These are phyloP conservation scores for Antheraea yamamai DNA, from an alignment of 2,888 invertebrate species.

Conservation along the genomic window DNA sequence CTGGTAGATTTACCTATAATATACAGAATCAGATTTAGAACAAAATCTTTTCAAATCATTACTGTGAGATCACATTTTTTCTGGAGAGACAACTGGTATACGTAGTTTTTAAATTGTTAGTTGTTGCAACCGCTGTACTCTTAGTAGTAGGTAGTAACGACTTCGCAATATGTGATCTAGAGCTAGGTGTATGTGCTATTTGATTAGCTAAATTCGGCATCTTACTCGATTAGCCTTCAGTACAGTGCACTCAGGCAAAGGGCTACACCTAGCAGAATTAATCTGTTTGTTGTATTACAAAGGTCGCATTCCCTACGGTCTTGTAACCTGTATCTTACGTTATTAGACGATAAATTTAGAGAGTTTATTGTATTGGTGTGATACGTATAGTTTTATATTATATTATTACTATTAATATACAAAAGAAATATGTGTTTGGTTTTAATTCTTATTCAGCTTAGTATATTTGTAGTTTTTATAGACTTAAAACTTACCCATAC, in stretches of 20 bases:
- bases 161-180: no score
- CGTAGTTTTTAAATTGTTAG: neutral
- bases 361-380: neutral
- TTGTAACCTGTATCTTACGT: neutral
- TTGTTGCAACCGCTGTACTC: neutral
- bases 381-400: neutral
- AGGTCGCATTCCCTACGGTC: neutral
- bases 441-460: neutral
- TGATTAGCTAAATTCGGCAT: neutral
- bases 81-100: neutral
- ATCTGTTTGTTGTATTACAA: neutral
- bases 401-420: neutral
- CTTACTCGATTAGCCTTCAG: neutral
- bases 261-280: neutral
- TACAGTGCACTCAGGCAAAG: neutral
- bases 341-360: neutral
- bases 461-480: neutral
- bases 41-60: neutral
- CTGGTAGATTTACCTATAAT: conserved; percentile 57
- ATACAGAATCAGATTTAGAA: neutral
- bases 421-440: neutral
- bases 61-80: neutral
- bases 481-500: conserved; percentile 68
- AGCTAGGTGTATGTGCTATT: neutral
- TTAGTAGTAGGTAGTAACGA: neutral